Percentiles rank a stretch among this genome's conserved stretches.
These are phyloP conservation scores for Enteromius thamalakanensis DNA, from an alignment of 2,797 vertebrate species.

Conservation along the genomic window DNA sequence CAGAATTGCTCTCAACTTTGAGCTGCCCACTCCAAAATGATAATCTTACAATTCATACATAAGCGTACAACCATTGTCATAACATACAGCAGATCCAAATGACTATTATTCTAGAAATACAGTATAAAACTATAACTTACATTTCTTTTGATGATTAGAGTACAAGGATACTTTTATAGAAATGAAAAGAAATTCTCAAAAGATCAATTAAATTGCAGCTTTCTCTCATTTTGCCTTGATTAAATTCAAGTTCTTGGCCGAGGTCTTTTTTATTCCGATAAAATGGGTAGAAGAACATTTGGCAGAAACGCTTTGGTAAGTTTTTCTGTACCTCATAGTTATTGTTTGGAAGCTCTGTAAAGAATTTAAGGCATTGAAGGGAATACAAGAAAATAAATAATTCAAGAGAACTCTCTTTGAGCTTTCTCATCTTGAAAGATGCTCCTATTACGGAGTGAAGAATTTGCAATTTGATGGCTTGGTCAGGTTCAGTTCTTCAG, in stretches of 20 bases:
- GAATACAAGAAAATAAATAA: slow-evolving; percentile 68
- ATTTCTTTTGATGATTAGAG: slow-evolving; percentile 49
- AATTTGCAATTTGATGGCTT: slow-evolving; percentile 17
- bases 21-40: slow-evolving; percentile 73
- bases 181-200: slow-evolving; percentile 46
- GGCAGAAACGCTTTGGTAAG: slow-evolving; percentile 81
- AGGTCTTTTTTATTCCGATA: slow-evolving; percentile 38
- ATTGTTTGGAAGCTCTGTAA: slow-evolving; percentile 73
- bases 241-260: slow-evolving; percentile 44
- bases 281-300: slow-evolving; percentile 66
- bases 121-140: slow-evolving; percentile 65
- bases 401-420: slow-evolving; percentile 24
- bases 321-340: slow-evolving; percentile 65
- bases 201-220: slow-evolving; percentile 25
- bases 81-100: slow-evolving; percentile 75
- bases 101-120: slow-evolving; percentile 65
- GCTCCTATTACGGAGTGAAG: background rate
- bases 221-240: slow-evolving; percentile 27
- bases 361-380: slow-evolving; percentile 75
- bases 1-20: slow-evolving; percentile 59
- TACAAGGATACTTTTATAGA: slow-evolving; percentile 52
- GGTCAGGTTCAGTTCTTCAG: slow-evolving; percentile 4
- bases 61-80: slow-evolving; percentile 62
- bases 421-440: background rate
- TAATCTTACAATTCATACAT: slow-evolving; percentile 65